Evolutionary conservation across 2,113 vertebrate genomes (phyloP), one percentile per base, ranked within the genome.

Genomic region (Sphaerodactylus townsendi): DNA sequence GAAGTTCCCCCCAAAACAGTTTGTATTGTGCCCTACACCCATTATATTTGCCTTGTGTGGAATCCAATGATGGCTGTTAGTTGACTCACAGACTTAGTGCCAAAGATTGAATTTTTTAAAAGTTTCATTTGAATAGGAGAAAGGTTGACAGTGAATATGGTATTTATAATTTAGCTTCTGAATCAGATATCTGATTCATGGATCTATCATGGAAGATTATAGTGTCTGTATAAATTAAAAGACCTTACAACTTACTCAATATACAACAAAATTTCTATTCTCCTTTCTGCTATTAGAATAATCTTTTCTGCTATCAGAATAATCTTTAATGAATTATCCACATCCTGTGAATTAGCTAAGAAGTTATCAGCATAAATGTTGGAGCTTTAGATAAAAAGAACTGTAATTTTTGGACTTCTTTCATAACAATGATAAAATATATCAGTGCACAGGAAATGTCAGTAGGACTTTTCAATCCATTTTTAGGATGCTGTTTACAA

Each of bases 401-500:
- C 78, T 5, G 79, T 74, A 65, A 28, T 81, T 90, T 90, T 41
- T 81, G 81, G 88, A 86, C 35, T 90, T 87, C 76, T 64, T 78
- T 85, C 35, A 90, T 35, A 41, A 76, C 2, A 15, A 64, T 89
- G 28, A 73, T 33, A 91, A 93, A 91, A 87, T 87, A 89, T 86
- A 88, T 89, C 85, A 89, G n/a, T 74, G 41, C 66, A 81, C 21
- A 71, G 72, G 28, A 91, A 83, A 84, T 86, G 88, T 73, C 66
- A 64, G 83, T 86, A 85, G 90, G 89, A 81, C 83, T 85, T 89
- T 82, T 76, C 89, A 91, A 86, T 93, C 88, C 35, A 59, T 87
- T 92, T 86, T 87, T 89, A 87, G 85, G 91, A 70, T 93, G 91
- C 75, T 94, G 91, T 94, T 95, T 94, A 92, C 91, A 90, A 87